Conservation (phyloP, 2,797 vertebrate species). For the Chloroceryle inda region DNA sequence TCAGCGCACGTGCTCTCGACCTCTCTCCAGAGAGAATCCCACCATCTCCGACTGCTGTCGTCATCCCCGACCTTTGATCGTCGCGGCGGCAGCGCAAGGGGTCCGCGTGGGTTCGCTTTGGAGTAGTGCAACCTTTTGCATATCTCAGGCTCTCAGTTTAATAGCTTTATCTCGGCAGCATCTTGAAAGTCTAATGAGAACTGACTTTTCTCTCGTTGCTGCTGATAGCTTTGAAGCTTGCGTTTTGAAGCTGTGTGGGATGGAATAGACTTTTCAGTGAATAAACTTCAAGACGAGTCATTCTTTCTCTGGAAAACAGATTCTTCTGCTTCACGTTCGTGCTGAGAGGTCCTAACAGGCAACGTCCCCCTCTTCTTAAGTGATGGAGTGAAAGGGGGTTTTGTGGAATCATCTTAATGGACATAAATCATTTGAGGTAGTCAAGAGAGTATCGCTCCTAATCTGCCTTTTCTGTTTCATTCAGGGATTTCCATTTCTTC, state of each 20-base stretch:
- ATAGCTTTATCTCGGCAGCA: background rate
- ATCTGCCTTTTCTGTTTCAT: background rate
- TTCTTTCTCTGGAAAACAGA: background rate
- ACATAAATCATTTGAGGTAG: background rate
- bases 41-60: background rate
- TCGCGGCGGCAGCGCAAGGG: background rate
- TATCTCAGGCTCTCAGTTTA: background rate
- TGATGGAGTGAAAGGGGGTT: background rate
- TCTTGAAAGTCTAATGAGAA: background rate
- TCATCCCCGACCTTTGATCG: background rate
- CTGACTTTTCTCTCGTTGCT: background rate
- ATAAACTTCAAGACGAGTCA: background rate
- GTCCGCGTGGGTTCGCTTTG: background rate
- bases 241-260: background rate
- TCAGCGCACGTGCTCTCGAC: background rate
- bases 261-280: background rate
- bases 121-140: background rate
- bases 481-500: conserved; percentile 14
- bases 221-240: background rate
- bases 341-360: background rate
- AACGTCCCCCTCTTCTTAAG: too few relatives aligned
- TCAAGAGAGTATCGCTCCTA: background rate
- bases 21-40: background rate
- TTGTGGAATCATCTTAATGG: background rate
- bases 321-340: background rate